A percentile compares a stretch with the other conserved stretches of the same genome.
These are phyloP conservation scores for Ethmia dodecea DNA, from an alignment of 2,888 invertebrate genomes.

Conservation along the genomic window DNA sequence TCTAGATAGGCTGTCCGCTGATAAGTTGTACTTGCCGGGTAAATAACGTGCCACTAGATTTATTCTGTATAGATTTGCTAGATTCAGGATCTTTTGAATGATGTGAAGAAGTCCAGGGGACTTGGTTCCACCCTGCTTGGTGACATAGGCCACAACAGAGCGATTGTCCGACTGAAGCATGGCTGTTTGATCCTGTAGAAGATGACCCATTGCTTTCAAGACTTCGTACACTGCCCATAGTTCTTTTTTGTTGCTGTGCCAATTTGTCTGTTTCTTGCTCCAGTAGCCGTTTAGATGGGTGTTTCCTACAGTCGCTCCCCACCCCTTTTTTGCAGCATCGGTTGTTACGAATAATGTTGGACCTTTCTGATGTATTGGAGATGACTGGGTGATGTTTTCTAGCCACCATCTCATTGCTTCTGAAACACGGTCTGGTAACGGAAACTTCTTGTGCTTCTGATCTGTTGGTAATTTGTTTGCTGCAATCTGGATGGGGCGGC, in stretches of 20 bases:
- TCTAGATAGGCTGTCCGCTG: conserved; percentile 16
- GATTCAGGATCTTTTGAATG: not conserved
- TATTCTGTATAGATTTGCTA: conserved; percentile 8
- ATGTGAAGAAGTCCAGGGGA: conserved; percentile 3
- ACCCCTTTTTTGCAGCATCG: conserved; percentile 15
- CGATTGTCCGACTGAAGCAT: conserved; percentile 20
- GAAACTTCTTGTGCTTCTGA: conserved; percentile 6
- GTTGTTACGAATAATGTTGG: conserved; percentile 18
- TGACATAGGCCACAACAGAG: conserved; percentile 17
- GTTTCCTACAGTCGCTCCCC: conserved; percentile 20
- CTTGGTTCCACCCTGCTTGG: conserved; percentile 24
- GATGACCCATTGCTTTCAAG: conserved; percentile 4
- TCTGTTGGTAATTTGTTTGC: not conserved
- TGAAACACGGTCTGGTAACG: conserved; percentile 9
- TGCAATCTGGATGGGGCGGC: not conserved
- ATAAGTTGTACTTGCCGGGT: conserved; percentile 16
- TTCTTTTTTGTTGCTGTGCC: conserved; percentile 23
- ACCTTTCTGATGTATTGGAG: conserved; percentile 5
- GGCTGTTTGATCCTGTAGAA: conserved; percentile 9
- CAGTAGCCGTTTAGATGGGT: conserved; percentile 14
- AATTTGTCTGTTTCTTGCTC: conserved; percentile 10
- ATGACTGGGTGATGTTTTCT: conserved; percentile 8
- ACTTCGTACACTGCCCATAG: conserved; percentile 18
- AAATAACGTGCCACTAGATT: conserved; percentile 15
- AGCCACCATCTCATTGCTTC: conserved; percentile 17